Evolutionary conservation across 2,113 vertebrate species (phyloP), one percentile per base, ranked within the genome.

Genomic region (Cromileptes altivelis): DNA sequence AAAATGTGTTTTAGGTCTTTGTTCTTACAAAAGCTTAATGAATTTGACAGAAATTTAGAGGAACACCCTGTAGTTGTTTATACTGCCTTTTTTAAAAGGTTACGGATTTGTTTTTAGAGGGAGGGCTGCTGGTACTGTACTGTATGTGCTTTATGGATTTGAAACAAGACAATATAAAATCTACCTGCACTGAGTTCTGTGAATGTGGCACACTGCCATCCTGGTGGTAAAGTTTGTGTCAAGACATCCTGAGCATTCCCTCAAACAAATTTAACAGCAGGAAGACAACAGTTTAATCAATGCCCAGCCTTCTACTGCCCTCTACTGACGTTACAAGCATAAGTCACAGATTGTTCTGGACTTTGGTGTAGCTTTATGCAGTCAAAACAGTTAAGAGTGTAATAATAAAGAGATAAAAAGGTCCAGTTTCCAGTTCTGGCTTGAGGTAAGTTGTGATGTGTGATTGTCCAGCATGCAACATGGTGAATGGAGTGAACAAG

Each of bases 371-470:
- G 33, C 33, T 37, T 37, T 37, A 37, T 37, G 30, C 30, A 30
- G 30, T 30, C 30, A 30, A 30, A 30, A 37, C 33, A 37, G 33
- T 37, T 37, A 37, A 37, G n/a, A 77, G 56, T 78, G 40, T 49
- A 47, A 49, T 61, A 55, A 9, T 10, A 18, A 37, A 40, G 45
- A 47, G 17, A 45, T 68, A 23, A 30, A 42, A 37, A 12, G 30
- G 49, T 62, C 45, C 45, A 53, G 33, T 27, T 27, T 58, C 8
- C 18, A 74, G 50, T 30, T 33, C 33, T 81, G 61, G 30, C 52
- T 50, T 72, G 69, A 90, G 78, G 85, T 89, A 80, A 72, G 50
- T 50, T 40, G 57, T 42, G 25, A 45, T 33, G 70, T 64, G 62
- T 4, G 61, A 67, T 23, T 69, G 71, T 77, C 68, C 68, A 72